Evolutionary conservation across 2,888 invertebrate species (phyloP), one percentile per base, ranked within the genome.

Genomic region (Drosophila setosimentum): DNA sequence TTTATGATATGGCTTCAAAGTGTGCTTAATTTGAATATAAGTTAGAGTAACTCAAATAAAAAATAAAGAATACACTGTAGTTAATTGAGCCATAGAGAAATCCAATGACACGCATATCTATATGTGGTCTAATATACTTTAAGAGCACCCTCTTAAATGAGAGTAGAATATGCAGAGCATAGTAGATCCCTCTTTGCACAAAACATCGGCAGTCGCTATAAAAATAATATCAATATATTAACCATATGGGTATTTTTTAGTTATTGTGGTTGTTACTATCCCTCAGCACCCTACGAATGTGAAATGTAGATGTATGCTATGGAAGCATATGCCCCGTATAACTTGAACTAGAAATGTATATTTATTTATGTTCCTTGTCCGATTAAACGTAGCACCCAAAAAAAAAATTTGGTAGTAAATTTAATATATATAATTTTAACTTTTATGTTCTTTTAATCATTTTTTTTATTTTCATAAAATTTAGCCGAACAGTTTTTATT

Each of bases 261-360:
- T 21, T 29, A 29, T 40, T 29, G 55, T 40, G 27, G 27, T 55
- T 37, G n/a, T 29, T 40, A 55, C 27, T 55, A 55, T 21, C 16
- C 57, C 21, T 21, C 29, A 57, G 18, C 37, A 57, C 27, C 40
- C n/a, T 8, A 21, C 45, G 16, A 45, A 16, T 45, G 21, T 24
- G 21, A 8, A 45, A 24, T 24, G 21, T 45, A 24, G 21, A 45
- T 45, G 24, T 21, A 21, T 24, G 6, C 45, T 21, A 7, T 45
- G 13, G 16, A 24, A 16, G 8, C 24, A 4, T 45, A 24, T 16
- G 42, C 42, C 42, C 42, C 42, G 21, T 42, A 42, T 11, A 21
- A 21, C 42, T 21, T 1, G 45, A 24, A 45, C 8, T 45, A 45
- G 24, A 45, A 24, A 45, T 24, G 16, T 45, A 8, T 16, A 24